Percentiles rank a stretch among this genome's conserved stretches.
Evolutionary conservation across 2,888 invertebrate species (phyloP).

Genomic region (Mimachlamys varia): DNA sequence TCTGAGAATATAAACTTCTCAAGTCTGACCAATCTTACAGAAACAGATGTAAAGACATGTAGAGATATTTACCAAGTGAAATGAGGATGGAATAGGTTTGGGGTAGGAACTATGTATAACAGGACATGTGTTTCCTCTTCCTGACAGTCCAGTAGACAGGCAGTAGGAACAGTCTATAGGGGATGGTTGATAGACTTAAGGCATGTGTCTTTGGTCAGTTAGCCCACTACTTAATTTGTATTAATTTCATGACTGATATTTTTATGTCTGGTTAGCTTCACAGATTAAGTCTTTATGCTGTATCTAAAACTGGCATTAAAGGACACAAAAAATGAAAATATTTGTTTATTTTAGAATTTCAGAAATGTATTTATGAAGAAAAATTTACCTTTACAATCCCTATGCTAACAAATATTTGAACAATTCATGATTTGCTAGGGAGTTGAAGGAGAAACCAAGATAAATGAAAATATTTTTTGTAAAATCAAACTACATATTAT

Average conservation of each 20-base stretch:
- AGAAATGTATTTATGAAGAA: no score
- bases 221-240: background rate
- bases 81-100: background rate
- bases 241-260: background rate
- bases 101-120: background rate
- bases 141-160: background rate
- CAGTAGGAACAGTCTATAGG: background rate
- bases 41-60: background rate
- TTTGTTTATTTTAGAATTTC: no score
- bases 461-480: no score
- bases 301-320: no score
- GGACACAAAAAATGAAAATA: no score
- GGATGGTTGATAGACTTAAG: background rate
- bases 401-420: no score
- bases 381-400: no score
- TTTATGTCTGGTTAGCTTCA: background rate
- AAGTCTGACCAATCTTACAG: background rate
- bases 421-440: no score
- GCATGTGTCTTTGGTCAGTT: conserved; percentile 19
- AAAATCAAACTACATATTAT: no score
- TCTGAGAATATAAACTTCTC: background rate
- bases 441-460: no score
- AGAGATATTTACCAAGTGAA: background rate
- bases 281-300: background rate
- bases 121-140: background rate